These are phyloP conservation scores for Leptinotarsa juncta DNA, from an alignment of 2,888 invertebrate species.

Conservation along the genomic window DNA sequence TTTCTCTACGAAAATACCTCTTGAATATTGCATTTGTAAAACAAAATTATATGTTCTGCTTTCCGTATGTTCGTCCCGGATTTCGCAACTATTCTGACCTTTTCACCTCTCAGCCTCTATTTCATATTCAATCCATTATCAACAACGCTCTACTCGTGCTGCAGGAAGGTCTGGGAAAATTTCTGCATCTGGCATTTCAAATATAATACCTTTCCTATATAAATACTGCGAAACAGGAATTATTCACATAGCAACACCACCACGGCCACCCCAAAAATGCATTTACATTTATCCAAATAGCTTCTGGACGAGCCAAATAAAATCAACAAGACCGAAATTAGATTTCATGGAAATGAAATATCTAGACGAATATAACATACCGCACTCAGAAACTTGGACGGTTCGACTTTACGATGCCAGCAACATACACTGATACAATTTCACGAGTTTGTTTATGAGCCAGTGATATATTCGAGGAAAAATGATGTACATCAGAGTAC, in stretches of 20 bases:
- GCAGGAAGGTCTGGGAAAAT: background rate
- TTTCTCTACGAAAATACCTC: no score
- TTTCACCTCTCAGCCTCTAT: background rate
- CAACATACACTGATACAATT: background rate
- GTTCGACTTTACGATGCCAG: background rate
- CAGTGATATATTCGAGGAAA: no score
- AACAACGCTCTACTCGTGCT: background rate
- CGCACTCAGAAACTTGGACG: background rate
- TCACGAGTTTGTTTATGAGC: no score
- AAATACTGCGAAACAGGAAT: background rate
- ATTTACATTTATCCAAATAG: background rate
- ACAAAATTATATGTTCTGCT: no score
- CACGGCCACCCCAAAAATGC: background rate
- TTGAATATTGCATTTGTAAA: no score
- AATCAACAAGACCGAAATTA: slow-evolving; percentile 13
- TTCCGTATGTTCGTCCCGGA: no score
- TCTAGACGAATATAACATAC: background rate
- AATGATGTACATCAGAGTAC: no score
- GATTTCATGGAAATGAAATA: slow-evolving; percentile 4
- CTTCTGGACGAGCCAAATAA: slow-evolving; percentile 2
- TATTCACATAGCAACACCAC: slow-evolving; percentile 1
- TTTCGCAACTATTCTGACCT: background rate
- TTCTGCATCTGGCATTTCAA: background rate
- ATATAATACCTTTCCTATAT: background rate
- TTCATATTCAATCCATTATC: background rate